Conservation (phyloP, 30 jellyfish, hydroid and myxozoan species). For the Aurelia sp. region DNA sequence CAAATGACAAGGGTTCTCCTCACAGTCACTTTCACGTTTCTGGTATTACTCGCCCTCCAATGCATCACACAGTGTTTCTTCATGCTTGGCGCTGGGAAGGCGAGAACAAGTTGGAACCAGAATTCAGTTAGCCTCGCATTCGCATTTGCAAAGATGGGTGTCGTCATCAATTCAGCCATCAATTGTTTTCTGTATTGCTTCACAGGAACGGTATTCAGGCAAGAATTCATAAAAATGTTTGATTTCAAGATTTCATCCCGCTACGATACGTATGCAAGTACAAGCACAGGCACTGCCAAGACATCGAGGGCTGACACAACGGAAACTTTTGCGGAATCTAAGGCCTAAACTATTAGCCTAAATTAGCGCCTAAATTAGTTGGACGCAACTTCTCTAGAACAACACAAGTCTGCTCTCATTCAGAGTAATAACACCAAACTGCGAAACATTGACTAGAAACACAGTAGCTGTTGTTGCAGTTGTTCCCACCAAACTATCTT, state of each 20-base stretch:
- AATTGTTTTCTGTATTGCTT: slow-evolving; percentile 67
- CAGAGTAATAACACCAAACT: too few relatives aligned
- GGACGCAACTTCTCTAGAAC: too few relatives aligned
- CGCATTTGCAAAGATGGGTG: slow-evolving; percentile 81
- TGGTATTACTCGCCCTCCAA: slow-evolving; percentile 86
- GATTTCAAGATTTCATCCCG: neutral
- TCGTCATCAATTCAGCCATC: slow-evolving; percentile 80
- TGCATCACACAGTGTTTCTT: slow-evolving; percentile 90
- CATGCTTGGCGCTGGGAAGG: slow-evolving; percentile 85
- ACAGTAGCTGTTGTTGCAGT: too few relatives aligned
- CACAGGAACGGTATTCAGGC: slow-evolving; percentile 69
- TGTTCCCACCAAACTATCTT: too few relatives aligned
- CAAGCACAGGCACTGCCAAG: slow-evolving; percentile 10
- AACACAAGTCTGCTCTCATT: too few relatives aligned
- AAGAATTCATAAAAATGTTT: slow-evolving; percentile 53
- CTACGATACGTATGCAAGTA: neutral
- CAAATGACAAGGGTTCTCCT: slow-evolving; percentile 87
- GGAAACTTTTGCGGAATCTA: slow-evolving; percentile 46
- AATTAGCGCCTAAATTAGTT: too few relatives aligned
- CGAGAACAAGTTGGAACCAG: slow-evolving; percentile 44
- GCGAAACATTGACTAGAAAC: too few relatives aligned
- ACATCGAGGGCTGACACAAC: slow-evolving; percentile 51
- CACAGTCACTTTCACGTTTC: slow-evolving; percentile 83
- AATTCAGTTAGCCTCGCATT: slow-evolving; percentile 55
- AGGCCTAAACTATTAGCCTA: slow-evolving; percentile 17